Conservation (phyloP, 2,113 vertebrate species). For the Tenrec ecaudatus region DNA sequence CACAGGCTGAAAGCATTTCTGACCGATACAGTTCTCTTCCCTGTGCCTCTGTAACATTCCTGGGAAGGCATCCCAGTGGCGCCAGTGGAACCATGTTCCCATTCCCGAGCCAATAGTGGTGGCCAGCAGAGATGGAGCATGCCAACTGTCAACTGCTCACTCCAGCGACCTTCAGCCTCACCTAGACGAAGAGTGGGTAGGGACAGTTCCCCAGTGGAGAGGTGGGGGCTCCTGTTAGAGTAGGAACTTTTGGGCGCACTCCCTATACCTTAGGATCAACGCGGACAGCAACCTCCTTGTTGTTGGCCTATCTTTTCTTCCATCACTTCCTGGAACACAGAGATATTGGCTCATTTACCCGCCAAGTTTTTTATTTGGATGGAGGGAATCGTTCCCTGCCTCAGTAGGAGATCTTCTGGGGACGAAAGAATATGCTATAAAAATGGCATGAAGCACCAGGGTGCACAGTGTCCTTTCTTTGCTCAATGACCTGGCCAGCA, state of each 20-base stretch:
- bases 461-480: background rate
- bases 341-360: background rate
- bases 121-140: background rate
- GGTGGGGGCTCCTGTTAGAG: background rate
- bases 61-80: no score
- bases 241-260: no score
- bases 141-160: background rate
- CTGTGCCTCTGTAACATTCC: no score
- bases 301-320: background rate
- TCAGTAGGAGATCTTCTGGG: background rate
- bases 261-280: background rate
- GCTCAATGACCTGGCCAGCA: background rate
- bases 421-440: background rate
- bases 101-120: rapidly evolving
- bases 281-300: background rate
- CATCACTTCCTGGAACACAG: background rate
- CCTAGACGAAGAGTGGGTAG: background rate
- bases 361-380: background rate
- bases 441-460: background rate
- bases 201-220: background rate
- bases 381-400: background rate
- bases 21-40: background rate
- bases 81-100: rapidly evolving
- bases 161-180: background rate
- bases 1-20: background rate